Evolutionary conservation across 2,797 vertebrate species (phyloP).

Genomic region (Chaenodraco wilsoni): DNA sequence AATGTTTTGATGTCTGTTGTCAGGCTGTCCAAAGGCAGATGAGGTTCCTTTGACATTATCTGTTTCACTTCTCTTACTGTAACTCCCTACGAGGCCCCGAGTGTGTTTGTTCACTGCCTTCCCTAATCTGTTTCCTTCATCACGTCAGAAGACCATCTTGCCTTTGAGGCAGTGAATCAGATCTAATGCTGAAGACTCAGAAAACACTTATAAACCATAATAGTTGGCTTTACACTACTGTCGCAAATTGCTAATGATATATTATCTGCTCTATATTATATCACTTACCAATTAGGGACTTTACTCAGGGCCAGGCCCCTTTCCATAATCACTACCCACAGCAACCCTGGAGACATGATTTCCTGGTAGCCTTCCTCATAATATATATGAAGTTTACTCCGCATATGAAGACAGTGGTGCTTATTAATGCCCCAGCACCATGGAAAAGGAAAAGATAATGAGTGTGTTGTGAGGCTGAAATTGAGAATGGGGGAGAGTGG

Average conservation of each 20-base stretch:
- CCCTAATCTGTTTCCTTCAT: constrained; percentile 18
- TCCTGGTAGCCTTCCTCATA: constrained; percentile 48
- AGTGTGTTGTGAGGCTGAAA: constrained; percentile 45
- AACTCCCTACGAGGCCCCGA: constrained; percentile 3
- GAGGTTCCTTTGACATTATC: constrained; percentile 37
- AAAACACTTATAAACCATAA: constrained; percentile 26
- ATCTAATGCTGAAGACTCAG: constrained; percentile 6
- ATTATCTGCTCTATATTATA: constrained; percentile 31
- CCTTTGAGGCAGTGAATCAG: constrained; percentile 34
- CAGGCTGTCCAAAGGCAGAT: constrained; percentile 26
- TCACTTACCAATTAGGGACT: constrained; percentile 43
- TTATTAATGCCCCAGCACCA: constrained; percentile 44
- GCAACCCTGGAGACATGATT: constrained; percentile 46
- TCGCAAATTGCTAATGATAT: constrained; percentile 51
- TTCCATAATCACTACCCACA: constrained; percentile 54
- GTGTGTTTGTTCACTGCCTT: constrained; percentile 26
- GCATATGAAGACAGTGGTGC: constrained; percentile 23
- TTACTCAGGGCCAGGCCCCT: constrained; percentile 34
- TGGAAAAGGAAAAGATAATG: constrained; percentile 47
- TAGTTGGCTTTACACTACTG: constrained; percentile 13
- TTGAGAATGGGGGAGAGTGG: constrained; percentile 39
- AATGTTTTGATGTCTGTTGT: constrained; percentile 26
- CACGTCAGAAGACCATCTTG: constrained; percentile 19
- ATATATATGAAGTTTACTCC: constrained; percentile 46
- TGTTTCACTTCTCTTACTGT: constrained; percentile 45